These are phyloP conservation scores for Perdita meconis DNA, from an alignment of 2,888 invertebrate species.

Conservation along the genomic window DNA sequence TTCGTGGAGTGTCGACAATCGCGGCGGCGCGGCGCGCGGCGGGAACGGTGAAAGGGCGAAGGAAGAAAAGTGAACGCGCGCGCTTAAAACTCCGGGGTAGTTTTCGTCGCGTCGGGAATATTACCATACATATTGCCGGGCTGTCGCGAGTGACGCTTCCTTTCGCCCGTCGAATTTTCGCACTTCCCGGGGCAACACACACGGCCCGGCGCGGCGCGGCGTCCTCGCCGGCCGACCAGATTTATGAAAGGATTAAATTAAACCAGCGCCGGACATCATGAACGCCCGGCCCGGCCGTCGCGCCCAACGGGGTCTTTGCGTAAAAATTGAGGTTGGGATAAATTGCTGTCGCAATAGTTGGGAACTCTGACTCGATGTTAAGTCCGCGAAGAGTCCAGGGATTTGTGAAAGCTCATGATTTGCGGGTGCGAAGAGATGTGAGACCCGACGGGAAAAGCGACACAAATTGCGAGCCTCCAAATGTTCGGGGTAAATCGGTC, in stretches of 20 bases:
- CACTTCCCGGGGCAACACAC: slow-evolving; percentile 1
- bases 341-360: neutral
- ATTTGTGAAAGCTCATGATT: neutral
- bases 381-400: neutral
- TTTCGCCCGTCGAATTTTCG: slow-evolving; percentile 25
- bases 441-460: neutral
- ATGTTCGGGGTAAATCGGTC: too few relatives aligned
- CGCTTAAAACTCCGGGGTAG: slow-evolving; percentile 17
- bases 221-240: too few relatives aligned
- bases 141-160: slow-evolving; percentile 25
- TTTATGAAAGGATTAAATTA: slow-evolving; percentile 42
- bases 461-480: too few relatives aligned
- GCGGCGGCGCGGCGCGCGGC: too few relatives aligned
- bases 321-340: slow-evolving; percentile 12
- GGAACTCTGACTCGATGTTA: neutral
- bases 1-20: slow-evolving; percentile 44
- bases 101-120: slow-evolving; percentile 29
- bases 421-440: neutral
- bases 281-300: neutral
- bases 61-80: slow-evolving; percentile 21
- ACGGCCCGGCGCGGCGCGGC: neutral
- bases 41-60: slow-evolving; percentile 37
- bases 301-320: neutral
- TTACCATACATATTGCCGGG: slow-evolving; percentile 66
- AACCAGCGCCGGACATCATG: neutral